These are phyloP conservation scores for Chrysochloris asiatica DNA, from an alignment of 2,113 vertebrate genomes.

Conservation along the genomic window DNA sequence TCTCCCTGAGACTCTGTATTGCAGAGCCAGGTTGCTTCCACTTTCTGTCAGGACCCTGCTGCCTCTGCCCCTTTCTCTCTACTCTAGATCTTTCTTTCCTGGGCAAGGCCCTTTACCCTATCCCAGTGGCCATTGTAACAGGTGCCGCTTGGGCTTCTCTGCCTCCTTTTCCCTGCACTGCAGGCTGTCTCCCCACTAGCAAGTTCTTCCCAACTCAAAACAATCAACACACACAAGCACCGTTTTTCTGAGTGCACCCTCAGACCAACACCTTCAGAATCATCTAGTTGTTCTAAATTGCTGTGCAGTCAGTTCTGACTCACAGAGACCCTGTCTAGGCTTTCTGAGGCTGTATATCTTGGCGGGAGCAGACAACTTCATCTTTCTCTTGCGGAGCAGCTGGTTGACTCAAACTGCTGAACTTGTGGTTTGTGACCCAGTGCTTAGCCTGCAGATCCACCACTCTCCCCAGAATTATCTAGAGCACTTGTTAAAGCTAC, in stretches of 20 bases:
- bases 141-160: neutral
- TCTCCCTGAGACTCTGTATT: neutral
- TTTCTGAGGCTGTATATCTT: too few species aligned
- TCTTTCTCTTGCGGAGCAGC: too few species aligned
- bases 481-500: neutral
- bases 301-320: too few species aligned
- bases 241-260: neutral
- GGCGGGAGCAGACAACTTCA: too few species aligned
- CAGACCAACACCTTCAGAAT: neutral
- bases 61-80: neutral
- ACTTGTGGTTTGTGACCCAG: too few species aligned
- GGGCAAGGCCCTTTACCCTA: neutral
- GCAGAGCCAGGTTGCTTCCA: neutral
- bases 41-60: neutral
- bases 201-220: neutral
- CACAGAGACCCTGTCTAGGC: too few species aligned
- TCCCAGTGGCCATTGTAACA: neutral
- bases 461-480: too few species aligned
- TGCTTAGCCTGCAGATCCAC: too few species aligned
- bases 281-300: neutral
- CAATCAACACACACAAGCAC: too few species aligned
- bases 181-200: neutral
- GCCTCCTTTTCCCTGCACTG: neutral
- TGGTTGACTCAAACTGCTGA: too few species aligned
- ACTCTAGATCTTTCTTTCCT: neutral